Evolutionary conservation across 1,140 invertebrate species (phyloP), one percentile per base, ranked within the genome.

Genomic region (Drosophila athabasca): DNA sequence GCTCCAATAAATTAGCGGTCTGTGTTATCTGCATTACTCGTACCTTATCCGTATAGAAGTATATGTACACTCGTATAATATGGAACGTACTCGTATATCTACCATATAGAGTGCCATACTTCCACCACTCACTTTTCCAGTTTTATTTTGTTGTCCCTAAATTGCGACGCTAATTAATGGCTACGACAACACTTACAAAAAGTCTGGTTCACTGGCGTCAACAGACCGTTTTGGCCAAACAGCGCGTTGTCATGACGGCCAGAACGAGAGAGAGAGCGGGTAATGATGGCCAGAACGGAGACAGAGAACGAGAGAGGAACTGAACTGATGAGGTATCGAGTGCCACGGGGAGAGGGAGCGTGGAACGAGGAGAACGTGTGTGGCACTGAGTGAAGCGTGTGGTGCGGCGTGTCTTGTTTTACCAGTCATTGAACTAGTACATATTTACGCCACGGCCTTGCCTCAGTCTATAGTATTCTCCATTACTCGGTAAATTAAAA

Each of bases 131-230:
- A 48, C 19, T n/a, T 48, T 67, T 35, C 29, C 54, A 43, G 31
- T 39, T 17, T 17, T 31, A 26, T 24, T 22, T 52, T 48, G 15
- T 39, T 5, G 35, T 39, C 11, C 17, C 41, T 51, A 71, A 71
- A 71, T 71, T 71, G 68, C 68, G 68, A 61, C 68, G 68, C 66
- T 71, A 71, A 71, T 71, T 71, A 71, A 71, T 71, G 66, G 66
- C 64, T 58, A 68, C 66, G 57, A 58, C 66, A 44, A 57, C 66
- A 69, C 66, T 69, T 69, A 69, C 66, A 70, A 71, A 60, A 29
- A 71, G 69, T 39, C 35, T 39, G 35, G 11, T 49, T 71, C 54
- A 22, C 29, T 48, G 51, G 46, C 46, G 62, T 15, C 67, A 52
- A 39, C 51, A 11, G 68, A 50, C 62, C 68, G 59, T 57, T 74